Conservation (phyloP, 2,797 vertebrate genomes). For the Bryconaethiops microstoma region DNA sequence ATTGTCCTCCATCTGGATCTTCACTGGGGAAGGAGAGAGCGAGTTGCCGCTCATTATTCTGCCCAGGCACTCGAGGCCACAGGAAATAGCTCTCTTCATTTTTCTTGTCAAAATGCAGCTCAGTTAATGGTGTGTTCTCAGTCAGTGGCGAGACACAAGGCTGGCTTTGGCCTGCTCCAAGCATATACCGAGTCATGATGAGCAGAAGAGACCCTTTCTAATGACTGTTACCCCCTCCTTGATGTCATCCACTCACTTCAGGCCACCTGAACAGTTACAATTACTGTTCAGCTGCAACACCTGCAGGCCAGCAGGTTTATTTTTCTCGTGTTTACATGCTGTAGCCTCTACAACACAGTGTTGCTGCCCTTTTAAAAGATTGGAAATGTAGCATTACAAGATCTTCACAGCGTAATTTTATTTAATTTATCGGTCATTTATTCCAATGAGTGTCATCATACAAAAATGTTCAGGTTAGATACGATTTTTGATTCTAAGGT, state of each 20-base stretch:
- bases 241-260: conserved; percentile 36
- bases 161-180: conserved; percentile 51
- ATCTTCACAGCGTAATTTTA: background rate
- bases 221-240: conserved; percentile 26
- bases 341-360: background rate
- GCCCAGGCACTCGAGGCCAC: conserved; percentile 77
- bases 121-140: conserved; percentile 73
- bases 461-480: background rate
- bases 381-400: background rate
- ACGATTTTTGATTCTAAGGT: background rate
- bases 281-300: conserved; percentile 7
- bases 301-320: conserved; percentile 3
- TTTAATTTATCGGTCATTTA: no score
- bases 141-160: conserved; percentile 69
- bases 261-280: conserved; percentile 58
- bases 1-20: conserved; percentile 65
- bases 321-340: conserved; percentile 7
- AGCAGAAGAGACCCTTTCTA: conserved; percentile 35
- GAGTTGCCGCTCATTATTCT: conserved; percentile 78
- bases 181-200: conserved; percentile 57
- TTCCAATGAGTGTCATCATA: background rate
- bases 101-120: conserved; percentile 80
- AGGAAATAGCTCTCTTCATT: conserved; percentile 78
- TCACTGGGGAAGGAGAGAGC: conserved; percentile 57
- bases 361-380: background rate